Conservation (phyloP, 2,888 invertebrate species). For the Rhamnusium bicolor region DNA sequence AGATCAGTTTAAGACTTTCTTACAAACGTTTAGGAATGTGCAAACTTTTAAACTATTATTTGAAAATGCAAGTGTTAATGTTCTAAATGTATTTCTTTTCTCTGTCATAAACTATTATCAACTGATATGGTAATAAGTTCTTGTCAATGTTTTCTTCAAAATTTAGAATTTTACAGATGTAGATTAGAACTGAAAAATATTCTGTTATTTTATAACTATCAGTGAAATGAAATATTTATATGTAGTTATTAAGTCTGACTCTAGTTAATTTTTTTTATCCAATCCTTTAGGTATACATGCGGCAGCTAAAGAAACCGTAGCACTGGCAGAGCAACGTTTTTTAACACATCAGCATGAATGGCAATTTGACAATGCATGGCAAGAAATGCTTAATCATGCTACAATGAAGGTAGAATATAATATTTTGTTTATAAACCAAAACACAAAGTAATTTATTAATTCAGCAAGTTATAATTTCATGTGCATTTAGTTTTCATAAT, state of each 20-base stretch:
- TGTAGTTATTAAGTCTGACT: no score
- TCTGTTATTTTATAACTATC: no score
- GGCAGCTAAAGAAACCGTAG: slow-evolving; percentile 95
- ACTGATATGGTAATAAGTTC: no score
- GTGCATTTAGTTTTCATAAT: neutral
- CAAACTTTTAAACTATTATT: neutral
- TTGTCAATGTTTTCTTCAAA: no score
- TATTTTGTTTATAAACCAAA: neutral
- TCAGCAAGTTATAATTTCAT: neutral
- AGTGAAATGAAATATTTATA: no score
- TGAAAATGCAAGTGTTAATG: neutral
- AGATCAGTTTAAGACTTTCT: neutral
- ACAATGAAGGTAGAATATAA: slow-evolving; percentile 83
- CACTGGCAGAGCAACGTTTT: slow-evolving; percentile 89
- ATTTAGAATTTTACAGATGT: no score
- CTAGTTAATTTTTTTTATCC: no score
- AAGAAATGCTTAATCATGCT: slow-evolving; percentile 97
- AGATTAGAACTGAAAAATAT: no score
- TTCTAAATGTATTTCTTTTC: no score
- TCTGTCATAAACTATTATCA: no score
- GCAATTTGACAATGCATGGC: slow-evolving; percentile 97
- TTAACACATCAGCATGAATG: slow-evolving; percentile 83
- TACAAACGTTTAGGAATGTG: neutral
- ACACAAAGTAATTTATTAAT: neutral
- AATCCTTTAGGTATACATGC: slow-evolving; percentile 83